Evolutionary conservation across 2,113 vertebrate species (phyloP).

Genomic region (Archocentrus centrarchus): DNA sequence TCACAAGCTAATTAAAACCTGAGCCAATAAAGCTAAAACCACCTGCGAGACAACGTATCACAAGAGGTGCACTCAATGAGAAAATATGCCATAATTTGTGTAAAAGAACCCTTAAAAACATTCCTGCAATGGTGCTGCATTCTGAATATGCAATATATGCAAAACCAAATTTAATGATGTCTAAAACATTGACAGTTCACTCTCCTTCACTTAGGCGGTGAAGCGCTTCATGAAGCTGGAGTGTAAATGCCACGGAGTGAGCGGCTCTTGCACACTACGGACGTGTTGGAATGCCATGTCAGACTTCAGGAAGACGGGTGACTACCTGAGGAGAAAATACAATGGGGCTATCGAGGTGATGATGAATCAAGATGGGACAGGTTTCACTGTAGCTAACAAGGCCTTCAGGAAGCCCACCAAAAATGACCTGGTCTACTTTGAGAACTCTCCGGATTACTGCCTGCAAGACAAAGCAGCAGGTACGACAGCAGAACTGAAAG

Average conservation of each 20-base stretch:
- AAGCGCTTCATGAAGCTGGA: conserved; percentile 97
- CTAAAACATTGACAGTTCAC: background rate
- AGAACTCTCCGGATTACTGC: conserved; percentile 98
- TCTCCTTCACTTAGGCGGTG: conserved; percentile 86
- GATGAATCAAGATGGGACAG: conserved; percentile 95
- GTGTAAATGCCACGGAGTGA: conserved; percentile 97
- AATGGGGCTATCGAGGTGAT: conserved; percentile 97
- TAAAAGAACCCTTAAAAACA: rapidly evolving
- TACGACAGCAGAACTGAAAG: conserved; percentile 71
- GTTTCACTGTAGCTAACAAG: conserved; percentile 94
- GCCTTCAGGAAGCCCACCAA: conserved; percentile 95
- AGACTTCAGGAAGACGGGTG: conserved; percentile 95
- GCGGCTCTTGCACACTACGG: conserved; percentile 95
- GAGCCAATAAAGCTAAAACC: background rate
- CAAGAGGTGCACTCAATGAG: conserved; percentile 1
- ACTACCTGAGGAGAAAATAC: conserved; percentile 93
- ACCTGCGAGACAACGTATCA: background rate
- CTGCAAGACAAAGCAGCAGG: conserved; percentile 96
- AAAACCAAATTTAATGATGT: background rate
- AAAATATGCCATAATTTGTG: rapidly evolving
- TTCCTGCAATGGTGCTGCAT: background rate
- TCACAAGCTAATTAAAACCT: background rate
- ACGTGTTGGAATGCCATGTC: conserved; percentile 98
- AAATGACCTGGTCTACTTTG: conserved; percentile 97
- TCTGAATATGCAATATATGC: background rate